These are phyloP conservation scores for Prinia subflava DNA, from an alignment of 2,113 vertebrate genomes.

Conservation along the genomic window DNA sequence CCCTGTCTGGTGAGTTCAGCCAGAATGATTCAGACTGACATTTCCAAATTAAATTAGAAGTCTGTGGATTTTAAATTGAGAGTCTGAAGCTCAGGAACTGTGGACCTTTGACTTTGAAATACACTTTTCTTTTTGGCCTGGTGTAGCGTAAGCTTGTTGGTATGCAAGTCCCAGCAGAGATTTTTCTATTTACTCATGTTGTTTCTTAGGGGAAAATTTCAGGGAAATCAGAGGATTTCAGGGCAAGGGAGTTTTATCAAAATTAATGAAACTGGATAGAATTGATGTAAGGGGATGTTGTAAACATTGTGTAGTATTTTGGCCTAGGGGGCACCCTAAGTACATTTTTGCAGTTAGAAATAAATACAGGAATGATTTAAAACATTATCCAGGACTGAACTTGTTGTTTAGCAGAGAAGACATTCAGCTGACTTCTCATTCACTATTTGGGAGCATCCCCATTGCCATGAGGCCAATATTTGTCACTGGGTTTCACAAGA, in stretches of 20 bases:
- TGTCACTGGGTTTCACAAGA: background rate
- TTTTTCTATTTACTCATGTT: background rate
- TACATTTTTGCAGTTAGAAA: constrained; percentile 21
- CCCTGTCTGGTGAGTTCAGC: background rate
- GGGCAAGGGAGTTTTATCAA: background rate
- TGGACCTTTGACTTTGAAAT: background rate
- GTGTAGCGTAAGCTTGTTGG: background rate
- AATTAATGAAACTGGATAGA: background rate
- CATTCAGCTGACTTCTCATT: background rate
- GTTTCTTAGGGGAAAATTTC: background rate
- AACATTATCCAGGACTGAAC: background rate
- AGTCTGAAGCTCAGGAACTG: background rate
- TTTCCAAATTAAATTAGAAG: background rate
- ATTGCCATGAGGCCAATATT: background rate
- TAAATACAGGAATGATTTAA: background rate
- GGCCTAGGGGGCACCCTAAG: constrained; percentile 59
- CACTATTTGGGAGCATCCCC: background rate
- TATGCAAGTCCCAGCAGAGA: background rate
- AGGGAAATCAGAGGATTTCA: constrained; percentile 1
- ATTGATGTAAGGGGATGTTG: background rate
- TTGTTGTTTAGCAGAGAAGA: background rate
- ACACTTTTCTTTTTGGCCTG: background rate
- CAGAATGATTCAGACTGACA: constrained; percentile 24
- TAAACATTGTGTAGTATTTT: constrained; percentile 4
- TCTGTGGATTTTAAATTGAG: background rate